Base-by-base conservation (phyloP, 2,797 vertebrate genomes). In the Rhinatrema bivittatum region DNA sequence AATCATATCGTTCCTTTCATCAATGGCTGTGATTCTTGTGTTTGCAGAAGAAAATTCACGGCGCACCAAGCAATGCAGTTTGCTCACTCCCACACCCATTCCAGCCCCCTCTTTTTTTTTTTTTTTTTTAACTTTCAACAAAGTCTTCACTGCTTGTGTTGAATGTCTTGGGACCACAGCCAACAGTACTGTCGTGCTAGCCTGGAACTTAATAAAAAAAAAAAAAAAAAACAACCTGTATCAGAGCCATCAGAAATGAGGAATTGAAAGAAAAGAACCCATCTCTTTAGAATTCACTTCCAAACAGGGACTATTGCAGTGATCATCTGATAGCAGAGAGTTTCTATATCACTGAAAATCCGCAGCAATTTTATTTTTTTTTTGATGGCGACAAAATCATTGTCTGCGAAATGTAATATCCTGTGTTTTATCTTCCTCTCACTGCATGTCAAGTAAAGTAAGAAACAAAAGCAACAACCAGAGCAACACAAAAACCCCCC, bases 341-440 rank as follows among this genome's bases (percentile, higher is more conserved):
- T 11, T n/a, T 26, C n/a, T 25, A 17, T 7, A 3, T 19, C 17
- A 25, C 3, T 15, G 10, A 52, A 38, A 25, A 42, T n/a, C 13
- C 17, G 29, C 32, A 29, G 21, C 4, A 8, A 5, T 4, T 12
- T n/a, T 39, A 5, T 4, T 12, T n/a, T 39, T 22, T 24, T 40
- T 7, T 5, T 41, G 16, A 37, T 18, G 14, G 36, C 10, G 22
- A 38, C 24, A 24, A 38, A 37, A 11, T 28, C 16, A 2, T 28
- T 37, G 30, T 9, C 9, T 45, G 21, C 29, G 32, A 53, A 48
- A 52, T 21, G 22, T 30, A 61, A 52, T 50, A 60, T 58, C 36
- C 44, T 46, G 36, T 31, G 9, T 0, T 36, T 44, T 42, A 51
- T 61, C 32, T 49, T 9, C 5, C 37, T 15, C 8, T 29, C 21